phyloP scores from a whole-genome alignment of 2,797 vertebrate genomes.

The Anabacerthia variegaticeps region DNA sequence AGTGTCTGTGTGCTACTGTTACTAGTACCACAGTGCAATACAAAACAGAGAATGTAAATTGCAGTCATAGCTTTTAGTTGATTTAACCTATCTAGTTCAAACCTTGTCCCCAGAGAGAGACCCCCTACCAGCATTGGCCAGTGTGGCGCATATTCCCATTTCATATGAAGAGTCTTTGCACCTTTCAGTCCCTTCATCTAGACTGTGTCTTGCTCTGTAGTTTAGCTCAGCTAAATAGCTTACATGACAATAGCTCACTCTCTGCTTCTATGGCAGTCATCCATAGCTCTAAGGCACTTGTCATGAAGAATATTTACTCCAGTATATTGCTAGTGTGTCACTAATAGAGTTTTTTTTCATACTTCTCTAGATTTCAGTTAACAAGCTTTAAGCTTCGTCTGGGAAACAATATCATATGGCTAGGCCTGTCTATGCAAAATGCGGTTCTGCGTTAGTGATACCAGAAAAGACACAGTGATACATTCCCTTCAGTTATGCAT shows the following conservation, averaged over 20 bases:
- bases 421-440: background rate
- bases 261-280: background rate
- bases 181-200: background rate
- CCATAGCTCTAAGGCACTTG: background rate
- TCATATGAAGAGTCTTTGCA: constrained; percentile 17
- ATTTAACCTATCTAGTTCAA: constrained; percentile 48
- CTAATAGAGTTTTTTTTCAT: background rate
- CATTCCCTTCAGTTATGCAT: background rate
- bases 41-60: constrained; percentile 45
- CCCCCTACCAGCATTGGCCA: background rate
- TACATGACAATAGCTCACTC: background rate
- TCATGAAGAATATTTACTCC: background rate
- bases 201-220: background rate
- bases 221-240: background rate
- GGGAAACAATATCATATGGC: background rate
- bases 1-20: background rate
- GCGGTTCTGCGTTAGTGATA: background rate
- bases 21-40: background rate
- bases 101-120: constrained; percentile 7
- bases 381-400: background rate
- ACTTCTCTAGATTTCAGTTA: background rate
- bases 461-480: background rate
- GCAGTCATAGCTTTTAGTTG: constrained; percentile 38
- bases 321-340: background rate
- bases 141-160: background rate